Evolutionary conservation across 2,888 invertebrate genomes (phyloP).

Genomic region (Chymomyza fuscimana): DNA sequence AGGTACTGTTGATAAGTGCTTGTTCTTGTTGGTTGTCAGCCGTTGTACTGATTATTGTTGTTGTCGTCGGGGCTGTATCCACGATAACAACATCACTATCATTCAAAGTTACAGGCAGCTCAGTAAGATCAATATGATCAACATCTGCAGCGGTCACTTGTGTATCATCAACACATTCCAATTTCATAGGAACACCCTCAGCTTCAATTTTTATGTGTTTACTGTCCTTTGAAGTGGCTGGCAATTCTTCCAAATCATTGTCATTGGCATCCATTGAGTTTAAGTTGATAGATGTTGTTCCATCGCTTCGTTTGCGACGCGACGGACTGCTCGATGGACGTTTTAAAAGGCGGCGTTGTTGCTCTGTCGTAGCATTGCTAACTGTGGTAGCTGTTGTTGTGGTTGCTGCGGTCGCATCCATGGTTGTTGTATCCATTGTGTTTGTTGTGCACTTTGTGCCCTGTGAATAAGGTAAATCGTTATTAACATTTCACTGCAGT

Average conservation of each 20-base stretch:
- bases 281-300: conserved; percentile 19
- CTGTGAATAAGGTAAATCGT: conserved; percentile 31
- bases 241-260: conserved; percentile 29
- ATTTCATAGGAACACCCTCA: conserved; percentile 54
- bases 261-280: neutral
- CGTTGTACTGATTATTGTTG: conserved; percentile 45
- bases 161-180: conserved; percentile 18
- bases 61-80: conserved; percentile 15
- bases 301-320: conserved; percentile 45
- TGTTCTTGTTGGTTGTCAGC: conserved; percentile 40
- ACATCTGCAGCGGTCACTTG: conserved; percentile 30
- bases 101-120: neutral
- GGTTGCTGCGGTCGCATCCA: conserved; percentile 31
- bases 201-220: conserved; percentile 64
- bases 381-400: conserved; percentile 34
- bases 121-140: conserved; percentile 36
- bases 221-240: conserved; percentile 59
- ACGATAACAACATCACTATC: neutral
- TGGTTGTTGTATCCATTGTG: conserved; percentile 31
- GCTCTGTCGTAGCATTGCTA: conserved; percentile 34
- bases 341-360: conserved; percentile 66
- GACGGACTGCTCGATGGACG: conserved; percentile 67
- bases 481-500: neutral
- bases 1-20: conserved; percentile 78
- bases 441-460: conserved; percentile 63